Evolutionary conservation across 2,113 vertebrate genomes (phyloP), one percentile per base, ranked within the genome.

Genomic region (Lontra canadensis): DNA sequence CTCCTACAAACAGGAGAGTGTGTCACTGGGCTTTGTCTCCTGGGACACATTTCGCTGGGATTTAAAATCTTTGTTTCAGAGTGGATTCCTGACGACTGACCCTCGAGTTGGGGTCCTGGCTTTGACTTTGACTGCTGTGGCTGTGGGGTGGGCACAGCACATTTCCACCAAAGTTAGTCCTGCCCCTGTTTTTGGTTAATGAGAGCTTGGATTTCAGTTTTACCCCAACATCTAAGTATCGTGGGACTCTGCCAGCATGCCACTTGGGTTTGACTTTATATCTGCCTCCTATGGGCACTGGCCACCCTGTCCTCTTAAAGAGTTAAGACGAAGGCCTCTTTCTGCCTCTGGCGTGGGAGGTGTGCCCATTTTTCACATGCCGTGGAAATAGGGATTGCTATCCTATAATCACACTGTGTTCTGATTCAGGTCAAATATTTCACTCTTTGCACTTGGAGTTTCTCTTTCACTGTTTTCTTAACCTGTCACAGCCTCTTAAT

Each of bases 381-480:
- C 14, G 1, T 39, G 42, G 63, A 79, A 71, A 42, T 39, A 71
- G 63, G 55, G 83, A 57, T 74, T 21, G 34, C 88, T 96, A 0
- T 87, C 81, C 59, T 52, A 65, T 88, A 83, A 94, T 31, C 61
- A 59, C 15, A 74, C 17, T 23, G 29, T 67, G 10, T 44, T 88
- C 78, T 89, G 79, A 73, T 73, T 96, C 81, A 44, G 82, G 94
- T 91, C 79, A 83, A 31, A 65, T 95, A 17, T 69, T 91, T 95
- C 74, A 92, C 90, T 55, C 49, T 93, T 90, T 94, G 91, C 36
- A 55, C 63, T 96, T 93, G 88, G 78, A 74, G 61, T 95, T 95
- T 89, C 76, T 90, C 69, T 88, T 88, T 84, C 69, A 55, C 84
- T 81, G 42, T 87, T 97, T 96, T 95, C 90, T 95, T 96, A 73